Conservation (phyloP, 2,113 vertebrate species). For the Vulpes vulpes region DNA sequence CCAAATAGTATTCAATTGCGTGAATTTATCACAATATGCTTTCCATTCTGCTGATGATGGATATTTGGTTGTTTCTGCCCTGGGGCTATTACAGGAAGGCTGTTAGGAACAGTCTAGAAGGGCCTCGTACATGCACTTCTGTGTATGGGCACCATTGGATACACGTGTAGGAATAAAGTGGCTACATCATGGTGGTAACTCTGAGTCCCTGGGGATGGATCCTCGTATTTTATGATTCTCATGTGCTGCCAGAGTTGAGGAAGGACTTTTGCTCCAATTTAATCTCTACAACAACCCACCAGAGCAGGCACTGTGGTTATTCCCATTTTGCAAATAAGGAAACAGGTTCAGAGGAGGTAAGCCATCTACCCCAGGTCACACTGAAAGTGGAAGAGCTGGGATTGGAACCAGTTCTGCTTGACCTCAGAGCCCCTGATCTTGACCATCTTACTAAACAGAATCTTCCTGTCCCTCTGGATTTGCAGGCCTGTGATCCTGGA, state of each 20-base stretch:
- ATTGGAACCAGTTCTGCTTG: not conserved
- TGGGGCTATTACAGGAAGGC: not conserved
- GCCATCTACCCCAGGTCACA: not conserved
- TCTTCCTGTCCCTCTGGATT: not conserved
- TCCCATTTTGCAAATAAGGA: not conserved
- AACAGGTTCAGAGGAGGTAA: not conserved
- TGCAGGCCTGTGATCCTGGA: slow-evolving; percentile 79
- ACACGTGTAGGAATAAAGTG: not conserved
- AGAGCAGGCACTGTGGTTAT: not conserved
- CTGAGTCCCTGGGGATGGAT: not conserved
- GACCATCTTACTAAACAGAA: not conserved
- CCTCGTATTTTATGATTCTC: not conserved
- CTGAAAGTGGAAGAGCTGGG: not conserved
- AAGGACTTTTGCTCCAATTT: not conserved
- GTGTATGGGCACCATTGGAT: not conserved
- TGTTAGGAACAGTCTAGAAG: no score
- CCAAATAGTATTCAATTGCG: not conserved
- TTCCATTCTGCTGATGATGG: not conserved
- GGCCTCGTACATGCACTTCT: no score
- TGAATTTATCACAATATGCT: no score
- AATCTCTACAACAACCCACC: not conserved
- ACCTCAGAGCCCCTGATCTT: not conserved
- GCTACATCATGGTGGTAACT: not conserved
- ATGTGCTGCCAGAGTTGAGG: not conserved
- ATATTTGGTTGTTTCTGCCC: not conserved